Conservation (phyloP, 2,888 invertebrate genomes). For the Venusia cambrica region DNA sequence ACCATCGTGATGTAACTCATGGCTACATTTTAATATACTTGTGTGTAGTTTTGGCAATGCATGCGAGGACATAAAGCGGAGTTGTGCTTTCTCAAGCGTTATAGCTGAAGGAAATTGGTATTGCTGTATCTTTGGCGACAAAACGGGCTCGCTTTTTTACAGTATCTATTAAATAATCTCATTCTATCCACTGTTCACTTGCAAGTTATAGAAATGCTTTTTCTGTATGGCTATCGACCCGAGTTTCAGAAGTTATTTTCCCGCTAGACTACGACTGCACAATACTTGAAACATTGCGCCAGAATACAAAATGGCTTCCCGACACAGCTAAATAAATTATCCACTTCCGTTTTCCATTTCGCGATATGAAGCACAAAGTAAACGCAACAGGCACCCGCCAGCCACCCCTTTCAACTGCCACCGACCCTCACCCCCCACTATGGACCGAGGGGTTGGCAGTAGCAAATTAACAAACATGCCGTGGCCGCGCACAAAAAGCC, state of each 20-base stretch:
- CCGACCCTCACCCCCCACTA: conserved; percentile 12
- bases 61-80: conserved; percentile 3
- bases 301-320: conserved; percentile 23
- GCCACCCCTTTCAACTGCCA: conserved; percentile 10
- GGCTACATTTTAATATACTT: conserved; percentile 1
- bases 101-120: conserved; percentile 1
- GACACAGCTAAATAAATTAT: conserved; percentile 19
- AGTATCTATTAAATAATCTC: too few relatives aligned
- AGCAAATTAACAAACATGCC: conserved; percentile 52
- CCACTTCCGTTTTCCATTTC: conserved; percentile 24
- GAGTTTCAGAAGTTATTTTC: too few relatives aligned
- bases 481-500: conserved; percentile 46
- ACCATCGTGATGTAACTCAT: conserved; percentile 8
- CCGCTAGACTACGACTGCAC: too few relatives aligned
- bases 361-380: conserved; percentile 37
- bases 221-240: too few relatives aligned
- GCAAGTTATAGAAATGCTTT: too few relatives aligned
- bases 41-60: conserved; percentile 12
- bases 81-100: conserved; percentile 3
- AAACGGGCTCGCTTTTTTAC: too few relatives aligned
- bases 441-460: conserved; percentile 29
- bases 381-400: conserved; percentile 44
- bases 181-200: too few relatives aligned
- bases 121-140: conserved; percentile 3
- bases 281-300: conserved; percentile 16